Evolutionary conservation across 2,113 vertebrate species (phyloP), one percentile per base, ranked within the genome.

Genomic region (Herpailurus yagouaroundi): DNA sequence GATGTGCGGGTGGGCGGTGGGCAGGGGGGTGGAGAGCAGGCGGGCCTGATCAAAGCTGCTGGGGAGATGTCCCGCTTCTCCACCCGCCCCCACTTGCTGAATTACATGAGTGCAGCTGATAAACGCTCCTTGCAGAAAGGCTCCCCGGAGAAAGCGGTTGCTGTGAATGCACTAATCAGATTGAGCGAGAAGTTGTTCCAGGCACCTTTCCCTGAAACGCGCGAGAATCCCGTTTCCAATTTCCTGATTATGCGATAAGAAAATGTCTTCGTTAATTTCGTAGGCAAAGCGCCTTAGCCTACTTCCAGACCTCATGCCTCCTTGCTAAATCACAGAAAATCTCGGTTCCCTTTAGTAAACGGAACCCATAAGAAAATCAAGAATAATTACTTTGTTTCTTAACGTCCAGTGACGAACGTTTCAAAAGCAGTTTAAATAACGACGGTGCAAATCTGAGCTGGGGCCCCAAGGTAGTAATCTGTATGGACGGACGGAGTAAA

Each of bases 371-470:
- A 86, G 91, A 97, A 90, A 95, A 97, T 96, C 64, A 89, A 63
- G 89, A 92, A 63, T 97, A 93, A 96, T 97, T 91, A 93, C 90
- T 95, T 96, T 88, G 90, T 98, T 98, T 94, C 97, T 95, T 97
- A 97, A 97, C 96, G 95, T 92, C 60, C 13, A 0, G 90, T 95
- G 92, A 97, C 97, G 95, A 97, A 95, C 92, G 95, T 92, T 98
- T 98, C 87, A 94, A 97, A 96, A 95, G 64, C 81, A 88, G 95
- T 97, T 96, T 92, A 88, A 97, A 96, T 95, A 96, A 95, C 94
- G 48, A 74, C 52, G 66, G 41, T 10, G 60, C 55, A 50, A 66
- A 88, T 68, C 80, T 94, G 57, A 96, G 84, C 64, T 60, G 63
- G 76, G 57, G 29, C 81, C 92, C 87, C 38, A 69, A 77, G 94